These are phyloP conservation scores for Homarus gammarus DNA, from an alignment of 2,888 invertebrate genomes.

Conservation along the genomic window DNA sequence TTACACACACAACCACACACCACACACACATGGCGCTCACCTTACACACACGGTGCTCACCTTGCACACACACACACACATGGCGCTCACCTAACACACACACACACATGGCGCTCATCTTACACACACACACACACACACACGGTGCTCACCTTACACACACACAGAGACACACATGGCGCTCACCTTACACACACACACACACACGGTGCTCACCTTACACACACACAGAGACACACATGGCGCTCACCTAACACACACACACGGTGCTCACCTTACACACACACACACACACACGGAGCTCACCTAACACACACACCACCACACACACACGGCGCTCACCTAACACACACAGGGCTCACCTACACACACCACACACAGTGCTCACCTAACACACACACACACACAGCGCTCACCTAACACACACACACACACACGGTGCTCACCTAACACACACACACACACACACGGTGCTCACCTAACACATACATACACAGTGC, in stretches of 20 bases:
- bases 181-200: background rate
- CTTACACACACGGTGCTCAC: background rate
- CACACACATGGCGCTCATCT: background rate
- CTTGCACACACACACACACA: background rate
- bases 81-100: background rate
- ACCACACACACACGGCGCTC: background rate
- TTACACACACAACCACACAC: too few relatives aligned
- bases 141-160: too few relatives aligned
- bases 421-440: too few relatives aligned
- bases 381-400: background rate
- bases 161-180: background rate
- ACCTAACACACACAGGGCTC: too few relatives aligned
- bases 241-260: background rate
- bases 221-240: background rate
- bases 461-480: too few relatives aligned
- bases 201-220: conserved; percentile 4
- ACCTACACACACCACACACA: too few relatives aligned
- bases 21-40: background rate
- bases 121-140: too few relatives aligned
- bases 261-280: background rate
- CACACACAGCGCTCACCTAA: too few relatives aligned
- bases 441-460: too few relatives aligned
- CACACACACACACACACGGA: background rate
- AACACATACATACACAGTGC: too few relatives aligned
- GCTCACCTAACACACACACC: background rate